A percentile compares a stretch with the other conserved stretches of the same genome.
phyloP scores from a whole-genome alignment of 1,140 invertebrate species.

The Fopius arisanus region DNA sequence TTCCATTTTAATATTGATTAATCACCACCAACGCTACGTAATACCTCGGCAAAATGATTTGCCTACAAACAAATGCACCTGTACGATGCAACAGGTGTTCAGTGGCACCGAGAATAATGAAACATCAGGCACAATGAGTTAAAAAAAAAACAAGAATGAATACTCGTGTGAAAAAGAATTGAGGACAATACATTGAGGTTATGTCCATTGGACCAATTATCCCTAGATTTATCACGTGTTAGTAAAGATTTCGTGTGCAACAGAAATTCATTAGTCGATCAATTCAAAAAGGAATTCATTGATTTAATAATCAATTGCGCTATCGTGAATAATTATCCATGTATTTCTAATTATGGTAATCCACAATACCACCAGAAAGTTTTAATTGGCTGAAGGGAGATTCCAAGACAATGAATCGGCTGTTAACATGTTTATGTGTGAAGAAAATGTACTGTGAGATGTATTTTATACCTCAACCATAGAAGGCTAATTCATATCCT shows the following conservation, averaged over 20 bases:
- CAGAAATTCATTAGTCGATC: not conserved
- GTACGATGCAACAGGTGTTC: slow-evolving; percentile 26
- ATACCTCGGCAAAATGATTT: slow-evolving; percentile 42
- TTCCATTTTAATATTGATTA: slow-evolving; percentile 36
- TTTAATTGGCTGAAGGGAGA: not conserved
- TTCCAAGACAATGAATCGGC: not conserved
- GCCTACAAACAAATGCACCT: slow-evolving; percentile 30
- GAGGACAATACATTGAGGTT: not conserved
- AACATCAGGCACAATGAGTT: not conserved
- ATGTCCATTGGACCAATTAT: not conserved
- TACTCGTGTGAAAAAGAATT: slow-evolving; percentile 4
- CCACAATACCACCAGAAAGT: not conserved
- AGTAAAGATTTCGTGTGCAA: not conserved
- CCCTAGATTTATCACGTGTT: not conserved
- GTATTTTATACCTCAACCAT: not conserved
- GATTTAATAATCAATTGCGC: not conserved
- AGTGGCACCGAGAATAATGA: slow-evolving; percentile 3
- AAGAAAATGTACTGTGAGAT: not conserved
- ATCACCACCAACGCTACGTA: slow-evolving; percentile 43
- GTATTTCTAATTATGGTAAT: not conserved
- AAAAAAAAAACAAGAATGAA: not conserved
- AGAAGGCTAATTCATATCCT: not conserved
- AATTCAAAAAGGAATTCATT: not conserved
- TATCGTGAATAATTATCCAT: not conserved
- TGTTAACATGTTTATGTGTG: not conserved